Evolutionary conservation across 35 echinoderm and acorn worm genomes (phyloP).

Genomic region (Ophioderma brevispina): DNA sequence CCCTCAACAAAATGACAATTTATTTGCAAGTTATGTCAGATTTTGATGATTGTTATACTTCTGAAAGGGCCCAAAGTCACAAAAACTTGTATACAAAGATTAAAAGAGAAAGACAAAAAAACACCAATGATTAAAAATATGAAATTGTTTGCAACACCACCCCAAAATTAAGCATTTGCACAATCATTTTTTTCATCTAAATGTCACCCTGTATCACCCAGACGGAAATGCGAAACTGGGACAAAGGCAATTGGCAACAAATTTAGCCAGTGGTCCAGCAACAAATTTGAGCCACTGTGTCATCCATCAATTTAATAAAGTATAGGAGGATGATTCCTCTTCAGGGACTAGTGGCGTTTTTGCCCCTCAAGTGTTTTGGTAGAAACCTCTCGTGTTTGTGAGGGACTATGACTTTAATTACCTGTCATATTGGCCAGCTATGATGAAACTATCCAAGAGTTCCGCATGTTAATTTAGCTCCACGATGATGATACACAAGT

Average conservation of each 20-base stretch:
- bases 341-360: not conserved
- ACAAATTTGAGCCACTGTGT: constrained; percentile 6
- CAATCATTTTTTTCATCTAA: no score
- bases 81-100: no score
- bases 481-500: no score
- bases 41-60: no score
- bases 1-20: no score
- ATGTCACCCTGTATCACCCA: not conserved
- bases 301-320: constrained; percentile 14
- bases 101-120: no score
- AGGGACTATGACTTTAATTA: not conserved
- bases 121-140: no score
- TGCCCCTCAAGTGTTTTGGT: not conserved
- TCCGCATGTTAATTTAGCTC: not conserved
- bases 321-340: constrained; percentile 6
- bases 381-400: not conserved
- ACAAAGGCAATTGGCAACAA: not conserved
- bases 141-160: no score
- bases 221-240: not conserved
- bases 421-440: not conserved
- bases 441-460: not conserved
- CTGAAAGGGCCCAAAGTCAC: no score
- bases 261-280: not conserved
- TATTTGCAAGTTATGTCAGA: no score
- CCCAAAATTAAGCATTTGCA: no score